A percentile compares a stretch with the other conserved stretches of the same genome.
Evolutionary conservation across 2,113 vertebrate genomes (phyloP).

Genomic region (Melierax canorus): DNA sequence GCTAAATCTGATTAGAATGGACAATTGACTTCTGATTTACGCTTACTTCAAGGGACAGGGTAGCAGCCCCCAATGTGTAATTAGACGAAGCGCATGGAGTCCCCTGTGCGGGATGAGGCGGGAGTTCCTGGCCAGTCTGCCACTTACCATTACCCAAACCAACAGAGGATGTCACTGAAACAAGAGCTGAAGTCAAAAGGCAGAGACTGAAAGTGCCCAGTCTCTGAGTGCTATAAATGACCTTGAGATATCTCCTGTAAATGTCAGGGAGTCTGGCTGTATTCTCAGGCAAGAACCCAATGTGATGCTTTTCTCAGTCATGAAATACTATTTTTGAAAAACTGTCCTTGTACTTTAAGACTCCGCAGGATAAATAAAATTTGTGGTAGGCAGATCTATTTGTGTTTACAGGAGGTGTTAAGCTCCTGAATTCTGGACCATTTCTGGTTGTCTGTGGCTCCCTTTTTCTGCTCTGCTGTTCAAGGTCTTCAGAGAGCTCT

Average conservation of each 20-base stretch:
- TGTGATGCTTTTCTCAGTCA: background rate
- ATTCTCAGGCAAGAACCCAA: background rate
- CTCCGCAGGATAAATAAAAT: background rate
- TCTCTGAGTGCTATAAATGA: background rate
- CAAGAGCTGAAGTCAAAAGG: conserved; percentile 25
- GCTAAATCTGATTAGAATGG: conserved; percentile 48
- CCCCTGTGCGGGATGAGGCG: accelerated
- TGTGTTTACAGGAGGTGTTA: background rate
- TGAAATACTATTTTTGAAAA: background rate
- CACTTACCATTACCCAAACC: conserved; percentile 44
- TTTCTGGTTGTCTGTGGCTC: background rate
- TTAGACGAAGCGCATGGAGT: background rate
- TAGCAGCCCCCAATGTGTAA: background rate
- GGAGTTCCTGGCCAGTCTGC: conserved; percentile 38
- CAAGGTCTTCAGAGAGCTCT: background rate
- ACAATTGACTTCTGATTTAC: conserved; percentile 65
- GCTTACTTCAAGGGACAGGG: conserved; percentile 12
- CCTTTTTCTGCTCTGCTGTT: background rate
- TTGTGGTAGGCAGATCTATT: background rate
- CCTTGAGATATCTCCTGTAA: conserved; percentile 22
- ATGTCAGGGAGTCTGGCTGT: background rate
- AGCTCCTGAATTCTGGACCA: background rate
- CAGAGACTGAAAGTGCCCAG: background rate
- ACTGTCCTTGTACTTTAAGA: background rate
- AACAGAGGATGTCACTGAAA: background rate